Percentiles rank a stretch among this genome's conserved stretches.
Conservation (phyloP, 2,797 vertebrate genomes). For the Pygocentrus nattereri region DNA sequence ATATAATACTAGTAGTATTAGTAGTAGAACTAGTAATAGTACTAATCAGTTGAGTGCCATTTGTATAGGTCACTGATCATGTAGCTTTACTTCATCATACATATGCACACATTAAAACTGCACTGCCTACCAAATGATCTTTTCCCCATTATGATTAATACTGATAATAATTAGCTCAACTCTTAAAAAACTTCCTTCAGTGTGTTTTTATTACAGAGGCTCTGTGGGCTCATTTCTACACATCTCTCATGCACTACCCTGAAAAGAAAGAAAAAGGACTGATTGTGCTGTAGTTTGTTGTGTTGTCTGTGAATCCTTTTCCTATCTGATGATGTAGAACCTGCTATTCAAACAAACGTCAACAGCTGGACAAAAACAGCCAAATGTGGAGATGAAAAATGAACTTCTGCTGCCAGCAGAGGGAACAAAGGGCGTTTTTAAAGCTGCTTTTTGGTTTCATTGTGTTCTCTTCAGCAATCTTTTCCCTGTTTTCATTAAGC, state of each 20-base stretch:
- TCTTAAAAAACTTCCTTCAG: too few relatives aligned
- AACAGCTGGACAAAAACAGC: conserved; percentile 31
- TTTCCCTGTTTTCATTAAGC: neutral
- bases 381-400: conserved; percentile 1
- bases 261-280: neutral
- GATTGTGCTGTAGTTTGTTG: conserved; percentile 6
- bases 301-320: conserved; percentile 7
- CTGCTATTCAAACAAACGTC: conserved; percentile 24
- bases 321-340: conserved; percentile 8
- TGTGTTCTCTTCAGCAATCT: conserved; percentile 8
- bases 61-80: too few relatives aligned
- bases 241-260: too few relatives aligned
- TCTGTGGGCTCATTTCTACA: neutral
- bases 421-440: conserved; percentile 3
- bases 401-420: neutral
- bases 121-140: too few relatives aligned
- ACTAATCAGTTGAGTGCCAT: too few relatives aligned
- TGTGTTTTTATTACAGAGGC: neutral
- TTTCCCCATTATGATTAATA: too few relatives aligned
- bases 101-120: too few relatives aligned
- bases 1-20: too few relatives aligned
- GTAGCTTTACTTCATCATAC: too few relatives aligned
- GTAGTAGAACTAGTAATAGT: too few relatives aligned
- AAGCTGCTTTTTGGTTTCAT: conserved; percentile 23
- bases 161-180: too few relatives aligned